Percentiles rank a stretch among this genome's conserved stretches.
phyloP scores from a whole-genome alignment of 2,888 invertebrate species.

The Aspidiotus rigidus region DNA sequence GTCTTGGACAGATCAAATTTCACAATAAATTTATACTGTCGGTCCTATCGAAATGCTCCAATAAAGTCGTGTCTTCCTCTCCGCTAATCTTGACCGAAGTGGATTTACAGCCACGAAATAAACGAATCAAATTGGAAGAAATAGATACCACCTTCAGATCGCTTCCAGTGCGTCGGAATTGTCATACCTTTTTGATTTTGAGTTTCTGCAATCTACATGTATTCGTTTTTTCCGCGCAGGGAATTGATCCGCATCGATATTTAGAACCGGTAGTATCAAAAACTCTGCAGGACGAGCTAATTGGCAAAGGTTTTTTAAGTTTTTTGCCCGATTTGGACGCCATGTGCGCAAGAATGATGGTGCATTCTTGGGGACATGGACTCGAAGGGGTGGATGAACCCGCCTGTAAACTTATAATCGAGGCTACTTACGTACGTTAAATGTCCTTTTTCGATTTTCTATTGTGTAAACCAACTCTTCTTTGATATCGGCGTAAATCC shows the following conservation, averaged over 20 bases:
- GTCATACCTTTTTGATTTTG: not conserved
- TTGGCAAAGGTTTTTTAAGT: conserved; percentile 22
- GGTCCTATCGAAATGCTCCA: conserved; percentile 63
- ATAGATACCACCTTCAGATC: conserved; percentile 9
- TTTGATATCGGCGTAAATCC: not conserved
- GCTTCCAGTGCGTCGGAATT: conserved; percentile 1
- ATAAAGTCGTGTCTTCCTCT: conserved; percentile 15
- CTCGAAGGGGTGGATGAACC: conserved; percentile 74
- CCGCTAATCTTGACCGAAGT: conserved; percentile 22
- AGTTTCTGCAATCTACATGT: not conserved
- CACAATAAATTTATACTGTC: conserved; percentile 79
- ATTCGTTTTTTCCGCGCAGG: conserved; percentile 5
- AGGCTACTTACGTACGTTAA: conserved; percentile 57
- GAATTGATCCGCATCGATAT: conserved; percentile 15
- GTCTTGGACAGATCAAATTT: conserved; percentile 62
- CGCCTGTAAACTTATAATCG: conserved; percentile 71
- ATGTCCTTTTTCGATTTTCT: not conserved
- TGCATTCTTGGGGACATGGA: conserved; percentile 82
- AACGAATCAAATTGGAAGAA: conserved; percentile 21
- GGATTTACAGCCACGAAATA: conserved; percentile 17
- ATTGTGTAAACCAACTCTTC: not conserved
- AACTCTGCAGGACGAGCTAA: conserved; percentile 19
- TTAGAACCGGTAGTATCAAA: conserved; percentile 18
- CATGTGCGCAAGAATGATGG: conserved; percentile 69
- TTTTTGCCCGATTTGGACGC: conserved; percentile 76